Percentiles rank a stretch among this genome's conserved stretches.
Evolutionary conservation across 2,113 vertebrate species (phyloP).

Genomic region (Planiliza haematocheilus): DNA sequence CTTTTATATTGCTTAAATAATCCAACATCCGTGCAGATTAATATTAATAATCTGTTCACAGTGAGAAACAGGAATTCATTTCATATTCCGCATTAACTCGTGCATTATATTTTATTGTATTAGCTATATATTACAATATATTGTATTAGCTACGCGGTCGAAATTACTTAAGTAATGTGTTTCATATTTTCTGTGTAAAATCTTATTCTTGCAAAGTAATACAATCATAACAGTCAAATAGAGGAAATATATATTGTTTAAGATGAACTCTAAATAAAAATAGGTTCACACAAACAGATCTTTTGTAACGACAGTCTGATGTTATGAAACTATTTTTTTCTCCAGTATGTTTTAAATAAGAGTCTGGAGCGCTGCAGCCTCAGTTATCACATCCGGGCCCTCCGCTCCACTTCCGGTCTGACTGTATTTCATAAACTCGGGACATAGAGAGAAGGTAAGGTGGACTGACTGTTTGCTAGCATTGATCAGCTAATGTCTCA

Average conservation of each 20-base stretch:
- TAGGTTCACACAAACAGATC: not conserved
- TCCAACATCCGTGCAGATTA: no score
- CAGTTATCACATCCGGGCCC: constrained; percentile 52
- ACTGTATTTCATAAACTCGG: constrained; percentile 59
- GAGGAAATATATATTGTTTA: no score
- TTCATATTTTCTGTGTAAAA: no score
- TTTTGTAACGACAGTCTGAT: not conserved
- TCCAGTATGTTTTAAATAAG: constrained; percentile 13
- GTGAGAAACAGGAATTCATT: no score
- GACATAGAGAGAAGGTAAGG: constrained; percentile 53
- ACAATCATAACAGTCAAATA: no score
- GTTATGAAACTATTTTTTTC: constrained; percentile 2
- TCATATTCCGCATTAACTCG: no score
- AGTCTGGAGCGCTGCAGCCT: not conserved
- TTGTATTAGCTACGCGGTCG: no score
- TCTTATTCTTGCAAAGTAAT: no score
- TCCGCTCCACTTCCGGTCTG: constrained; percentile 56
- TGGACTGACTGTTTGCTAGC: not conserved
- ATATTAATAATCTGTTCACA: no score
- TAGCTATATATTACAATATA: not conserved
- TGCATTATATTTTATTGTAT: not conserved
- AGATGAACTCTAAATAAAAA: no score
- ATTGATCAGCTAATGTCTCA: fast-evolving
- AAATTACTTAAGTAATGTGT: no score
- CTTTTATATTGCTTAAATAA: no score